Conservation (phyloP, 2,888 invertebrate genomes). For the Parochlus steinenii region DNA sequence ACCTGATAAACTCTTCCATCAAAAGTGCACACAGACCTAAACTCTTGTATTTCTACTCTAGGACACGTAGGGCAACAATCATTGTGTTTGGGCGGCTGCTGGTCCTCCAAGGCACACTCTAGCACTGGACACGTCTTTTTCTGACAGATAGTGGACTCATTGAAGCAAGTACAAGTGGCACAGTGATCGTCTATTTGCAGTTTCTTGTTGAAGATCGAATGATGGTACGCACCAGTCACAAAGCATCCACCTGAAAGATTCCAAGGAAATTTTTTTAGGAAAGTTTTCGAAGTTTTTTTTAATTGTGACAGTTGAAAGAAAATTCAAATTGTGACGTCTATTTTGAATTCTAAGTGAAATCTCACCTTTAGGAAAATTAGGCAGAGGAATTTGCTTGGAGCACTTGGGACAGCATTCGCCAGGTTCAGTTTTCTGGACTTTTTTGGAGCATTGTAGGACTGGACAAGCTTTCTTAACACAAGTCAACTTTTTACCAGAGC, state of each 20-base stretch:
- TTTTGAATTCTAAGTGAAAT: constrained; percentile 20
- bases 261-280: no score
- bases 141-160: constrained; percentile 64
- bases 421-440: constrained; percentile 48
- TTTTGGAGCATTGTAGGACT: constrained; percentile 63
- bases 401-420: constrained; percentile 64
- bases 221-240: constrained; percentile 7
- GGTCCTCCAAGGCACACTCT: constrained; percentile 62
- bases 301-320: neutral
- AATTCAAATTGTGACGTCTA: neutral
- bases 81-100: constrained; percentile 44
- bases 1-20: constrained; percentile 51
- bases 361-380: constrained; percentile 17
- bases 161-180: constrained; percentile 67
- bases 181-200: constrained; percentile 41
- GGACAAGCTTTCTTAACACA: constrained; percentile 80
- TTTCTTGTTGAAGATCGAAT: constrained; percentile 6
- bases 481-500: constrained; percentile 49
- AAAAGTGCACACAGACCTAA: constrained; percentile 44
- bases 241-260: constrained; percentile 9
- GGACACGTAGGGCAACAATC: constrained; percentile 66
- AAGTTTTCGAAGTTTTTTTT: neutral
- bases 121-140: constrained; percentile 78
- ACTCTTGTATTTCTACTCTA: constrained; percentile 40
- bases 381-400: constrained; percentile 28